phyloP scores from a whole-genome alignment of 2,888 invertebrate genomes.

The Caenorhabditis afra region DNA sequence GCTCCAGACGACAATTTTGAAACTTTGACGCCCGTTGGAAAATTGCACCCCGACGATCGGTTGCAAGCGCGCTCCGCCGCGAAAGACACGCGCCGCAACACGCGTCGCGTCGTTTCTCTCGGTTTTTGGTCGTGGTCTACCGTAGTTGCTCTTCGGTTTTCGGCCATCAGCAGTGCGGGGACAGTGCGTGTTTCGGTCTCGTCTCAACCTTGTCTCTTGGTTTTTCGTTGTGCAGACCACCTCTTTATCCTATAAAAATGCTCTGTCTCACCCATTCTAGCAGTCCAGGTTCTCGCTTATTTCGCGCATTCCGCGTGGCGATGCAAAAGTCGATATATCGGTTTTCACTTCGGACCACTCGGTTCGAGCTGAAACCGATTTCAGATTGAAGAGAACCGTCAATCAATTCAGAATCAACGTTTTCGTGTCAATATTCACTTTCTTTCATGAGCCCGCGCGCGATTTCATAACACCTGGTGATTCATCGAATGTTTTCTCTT shows the following conservation, averaged over 20 bases:
- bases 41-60: conserved; percentile 29
- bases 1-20: background rate
- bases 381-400: background rate
- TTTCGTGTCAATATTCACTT: background rate
- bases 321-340: conserved; percentile 47
- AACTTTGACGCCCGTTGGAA: background rate
- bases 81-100: conserved; percentile 31
- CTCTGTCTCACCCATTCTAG: background rate
- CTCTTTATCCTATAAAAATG: conserved; percentile 34
- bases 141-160: conserved; percentile 73
- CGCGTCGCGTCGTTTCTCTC: conserved; percentile 43
- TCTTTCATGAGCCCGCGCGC: conserved; percentile 5
- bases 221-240: conserved; percentile 51
- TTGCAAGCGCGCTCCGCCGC: conserved; percentile 18
- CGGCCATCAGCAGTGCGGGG: conserved; percentile 55
- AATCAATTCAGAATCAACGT: background rate
- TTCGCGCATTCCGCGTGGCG: background rate
- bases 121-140: conserved; percentile 57
- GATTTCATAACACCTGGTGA: conserved; percentile 6
- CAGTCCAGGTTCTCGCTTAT: background rate
- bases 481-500: conserved; percentile 10
- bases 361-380: background rate
- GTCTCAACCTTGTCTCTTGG: conserved; percentile 23
- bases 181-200: conserved; percentile 43
- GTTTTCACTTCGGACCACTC: background rate